Conservation (phyloP, 2,113 vertebrate species). For the Genyomyrus donnyi region DNA sequence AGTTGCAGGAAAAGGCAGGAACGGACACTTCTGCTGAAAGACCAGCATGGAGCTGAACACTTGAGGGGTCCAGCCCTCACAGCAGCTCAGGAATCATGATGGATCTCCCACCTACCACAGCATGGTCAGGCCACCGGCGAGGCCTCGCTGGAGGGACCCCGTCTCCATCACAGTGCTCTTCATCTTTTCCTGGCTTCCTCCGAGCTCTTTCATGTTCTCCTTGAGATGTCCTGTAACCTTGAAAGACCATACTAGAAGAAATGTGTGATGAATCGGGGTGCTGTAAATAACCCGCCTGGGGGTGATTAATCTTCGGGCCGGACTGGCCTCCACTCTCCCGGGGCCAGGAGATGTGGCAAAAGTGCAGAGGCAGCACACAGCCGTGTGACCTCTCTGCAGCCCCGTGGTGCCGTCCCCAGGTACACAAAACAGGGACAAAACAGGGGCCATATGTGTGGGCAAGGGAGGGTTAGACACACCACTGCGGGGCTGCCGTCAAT, state of each 20-base stretch:
- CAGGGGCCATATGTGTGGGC: background rate
- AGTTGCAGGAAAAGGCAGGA: background rate
- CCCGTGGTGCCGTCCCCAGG: conserved; percentile 8
- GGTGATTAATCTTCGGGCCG: conserved; percentile 40
- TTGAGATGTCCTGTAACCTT: conserved; percentile 38
- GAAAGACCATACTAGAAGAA: conserved; percentile 40
- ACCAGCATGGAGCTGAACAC: background rate
- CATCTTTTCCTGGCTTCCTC: background rate
- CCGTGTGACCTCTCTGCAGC: conserved; percentile 35
- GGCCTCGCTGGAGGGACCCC: no score
- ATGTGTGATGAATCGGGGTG: conserved; percentile 49
- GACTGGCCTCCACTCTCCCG: conserved; percentile 26
- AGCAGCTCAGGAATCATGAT: background rate
- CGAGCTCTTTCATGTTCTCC: conserved; percentile 13
- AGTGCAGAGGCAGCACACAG: conserved; percentile 24
- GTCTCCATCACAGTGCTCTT: background rate
- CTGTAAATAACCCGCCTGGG: conserved; percentile 39
- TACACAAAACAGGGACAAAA: background rate
- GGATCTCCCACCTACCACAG: background rate
- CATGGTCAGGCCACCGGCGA: background rate
- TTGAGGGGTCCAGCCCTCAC: background rate
- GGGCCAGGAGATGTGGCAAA: conserved; percentile 24
- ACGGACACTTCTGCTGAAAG: background rate
- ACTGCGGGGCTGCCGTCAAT: background rate
- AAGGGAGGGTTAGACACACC: background rate